Percentiles rank a stretch among this genome's conserved stretches.
phyloP scores from a whole-genome alignment of 2,888 invertebrate genomes.

The Lasioglossum calceatum region DNA sequence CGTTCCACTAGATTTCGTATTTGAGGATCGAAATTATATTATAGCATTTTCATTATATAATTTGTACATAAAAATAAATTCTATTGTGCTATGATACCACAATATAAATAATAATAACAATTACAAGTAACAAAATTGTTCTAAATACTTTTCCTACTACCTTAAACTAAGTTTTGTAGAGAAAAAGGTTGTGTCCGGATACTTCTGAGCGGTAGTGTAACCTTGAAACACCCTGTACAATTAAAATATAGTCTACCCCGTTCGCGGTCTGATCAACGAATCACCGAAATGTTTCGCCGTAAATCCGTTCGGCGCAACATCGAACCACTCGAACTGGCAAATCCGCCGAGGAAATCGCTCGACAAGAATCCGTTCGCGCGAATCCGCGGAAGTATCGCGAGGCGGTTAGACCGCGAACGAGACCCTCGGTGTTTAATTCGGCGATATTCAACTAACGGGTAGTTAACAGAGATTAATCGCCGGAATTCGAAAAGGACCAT shows the following conservation, averaged over 20 bases:
- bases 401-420: not conserved
- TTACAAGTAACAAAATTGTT: too few relatives aligned
- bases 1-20: too few relatives aligned
- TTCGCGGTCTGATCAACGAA: not conserved
- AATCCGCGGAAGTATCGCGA: not conserved
- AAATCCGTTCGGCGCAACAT: not conserved
- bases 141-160: too few relatives aligned
- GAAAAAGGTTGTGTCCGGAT: too few relatives aligned
- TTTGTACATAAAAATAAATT: too few relatives aligned
- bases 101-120: too few relatives aligned
- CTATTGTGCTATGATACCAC: too few relatives aligned
- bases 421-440: slow-evolving; percentile 4
- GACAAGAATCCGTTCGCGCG: not conserved
- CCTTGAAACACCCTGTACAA: too few relatives aligned
- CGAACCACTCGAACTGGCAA: not conserved
- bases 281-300: not conserved
- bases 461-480: slow-evolving; percentile 70
- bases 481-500: slow-evolving; percentile 85
- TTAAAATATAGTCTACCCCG: not conserved
- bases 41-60: too few relatives aligned
- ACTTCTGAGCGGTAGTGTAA: too few relatives aligned
- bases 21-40: too few relatives aligned
- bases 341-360: not conserved
- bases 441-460: slow-evolving; percentile 20
- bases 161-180: too few relatives aligned